Evolutionary conservation across 2,888 invertebrate genomes (phyloP).

Genomic region (Drosophila paucipuncta): DNA sequence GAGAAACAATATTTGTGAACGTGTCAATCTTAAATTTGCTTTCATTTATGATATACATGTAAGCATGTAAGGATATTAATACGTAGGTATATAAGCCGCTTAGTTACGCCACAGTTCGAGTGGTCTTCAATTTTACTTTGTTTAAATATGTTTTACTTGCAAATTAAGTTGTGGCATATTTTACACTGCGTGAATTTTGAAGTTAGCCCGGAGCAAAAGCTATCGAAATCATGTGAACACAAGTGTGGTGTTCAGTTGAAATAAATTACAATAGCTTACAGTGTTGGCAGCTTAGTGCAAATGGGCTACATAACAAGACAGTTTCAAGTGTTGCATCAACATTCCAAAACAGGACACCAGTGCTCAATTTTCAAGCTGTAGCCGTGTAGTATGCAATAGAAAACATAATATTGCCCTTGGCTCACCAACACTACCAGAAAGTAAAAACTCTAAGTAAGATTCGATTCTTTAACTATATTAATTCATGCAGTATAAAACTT

Average conservation of each 20-base stretch:
- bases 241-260: constrained; percentile 3
- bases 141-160: constrained; percentile 18
- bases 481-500: neutral
- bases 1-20: constrained; percentile 31
- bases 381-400: neutral
- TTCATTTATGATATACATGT: neutral
- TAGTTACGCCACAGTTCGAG: constrained; percentile 19
- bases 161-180: constrained; percentile 46
- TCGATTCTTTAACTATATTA: neutral
- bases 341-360: neutral
- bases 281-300: constrained; percentile 18
- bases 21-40: constrained; percentile 23
- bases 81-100: constrained; percentile 19
- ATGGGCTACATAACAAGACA: constrained; percentile 10
- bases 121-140: constrained; percentile 8
- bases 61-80: neutral
- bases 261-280: constrained; percentile 17
- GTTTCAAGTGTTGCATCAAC: constrained; percentile 38
- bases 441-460: neutral
- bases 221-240: neutral
- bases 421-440: neutral
- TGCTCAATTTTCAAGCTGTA: too few species aligned
- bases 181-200: constrained; percentile 19
- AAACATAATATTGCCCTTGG: neutral
- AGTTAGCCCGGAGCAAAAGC: neutral